Base-by-base conservation (phyloP, 2,888 invertebrate genomes). In the Gryllus longicercus region DNA sequence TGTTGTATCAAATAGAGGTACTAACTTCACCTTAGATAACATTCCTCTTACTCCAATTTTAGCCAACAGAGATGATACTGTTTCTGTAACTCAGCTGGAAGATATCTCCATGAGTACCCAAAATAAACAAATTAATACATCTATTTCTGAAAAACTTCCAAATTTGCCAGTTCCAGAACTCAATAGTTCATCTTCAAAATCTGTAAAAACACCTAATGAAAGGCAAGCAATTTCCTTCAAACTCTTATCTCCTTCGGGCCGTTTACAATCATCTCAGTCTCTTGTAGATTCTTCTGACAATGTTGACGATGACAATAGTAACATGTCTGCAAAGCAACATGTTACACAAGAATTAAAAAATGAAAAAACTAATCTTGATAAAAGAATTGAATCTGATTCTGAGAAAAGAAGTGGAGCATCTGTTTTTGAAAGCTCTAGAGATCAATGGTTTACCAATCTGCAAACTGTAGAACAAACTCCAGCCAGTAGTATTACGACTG, bases 141-240 rank as follows among this genome's bases (percentile, higher is more conserved):
- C 76, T 23, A 23, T 25, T 23, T 23, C 21, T 23, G 76, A 76
- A 76, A 38, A 18, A 18, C 14, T 63, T 63, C 63, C 51, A 18
- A 25, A 23, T 11, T 77, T 49, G 51, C 12, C 25, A 77, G 14
- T 50, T 25, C 18, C 38, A 75, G 51, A 77, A 75, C 74, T 18
- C 11, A 78, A 51, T 79, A 38, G n/a, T 14, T 79, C 74, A n/a
- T 63, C 78, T 50, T 12, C 78, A 74, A 3, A 74, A 75, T 49
- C 50, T 50, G 23, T 51, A 38, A 80, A 78, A 81, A 50, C 75
- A 10, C 75, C 81, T 25, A 78, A n/a, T 11, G 75, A 76, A 11
- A 79, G 77, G 74, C 80, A 80, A 51, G 11, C 79, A 2, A 81
- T 81, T n/a, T 80, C 81, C 50, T 81, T 82, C 18, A 82, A 82